phyloP scores from a whole-genome alignment of 2,888 invertebrate species.

The Drosophila nr. perissopoda region DNA sequence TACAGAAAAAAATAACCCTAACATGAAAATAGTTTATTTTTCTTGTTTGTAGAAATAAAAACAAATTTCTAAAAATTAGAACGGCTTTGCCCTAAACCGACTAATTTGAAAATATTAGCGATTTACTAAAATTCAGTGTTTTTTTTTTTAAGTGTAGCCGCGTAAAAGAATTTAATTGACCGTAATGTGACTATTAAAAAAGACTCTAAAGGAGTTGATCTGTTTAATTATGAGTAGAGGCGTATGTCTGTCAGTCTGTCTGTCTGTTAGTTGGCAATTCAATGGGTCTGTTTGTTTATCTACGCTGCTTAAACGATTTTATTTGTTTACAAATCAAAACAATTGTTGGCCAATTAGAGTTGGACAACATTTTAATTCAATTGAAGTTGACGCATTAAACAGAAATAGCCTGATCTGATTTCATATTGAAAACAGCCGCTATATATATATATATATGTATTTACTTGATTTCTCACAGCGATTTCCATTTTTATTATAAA shows the following conservation, averaged over 20 bases:
- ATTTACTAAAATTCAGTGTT: too few relatives aligned
- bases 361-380: constrained; percentile 51
- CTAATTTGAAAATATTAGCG: too few relatives aligned
- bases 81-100: too few relatives aligned
- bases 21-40: too few relatives aligned
- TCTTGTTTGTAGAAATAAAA: too few relatives aligned
- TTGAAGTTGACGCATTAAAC: constrained; percentile 17
- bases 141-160: constrained; percentile 39
- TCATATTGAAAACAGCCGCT: background rate
- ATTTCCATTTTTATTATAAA: background rate
- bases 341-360: constrained; percentile 61
- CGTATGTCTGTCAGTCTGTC: constrained; percentile 24
- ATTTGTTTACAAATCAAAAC: constrained; percentile 70
- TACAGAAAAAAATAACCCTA: too few relatives aligned
- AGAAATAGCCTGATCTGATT: constrained; percentile 10
- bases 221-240: constrained; percentile 41
- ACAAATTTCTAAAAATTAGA: too few relatives aligned
- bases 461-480: background rate
- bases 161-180: constrained; percentile 66
- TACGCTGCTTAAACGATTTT: constrained; percentile 33
- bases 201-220: constrained; percentile 21
- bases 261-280: constrained; percentile 23
- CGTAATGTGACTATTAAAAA: constrained; percentile 46
- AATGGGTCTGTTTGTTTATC: constrained; percentile 30
- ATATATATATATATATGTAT: background rate